phyloP scores from a whole-genome alignment of 2,888 invertebrate species.

The Gandaritis pyraliata region DNA sequence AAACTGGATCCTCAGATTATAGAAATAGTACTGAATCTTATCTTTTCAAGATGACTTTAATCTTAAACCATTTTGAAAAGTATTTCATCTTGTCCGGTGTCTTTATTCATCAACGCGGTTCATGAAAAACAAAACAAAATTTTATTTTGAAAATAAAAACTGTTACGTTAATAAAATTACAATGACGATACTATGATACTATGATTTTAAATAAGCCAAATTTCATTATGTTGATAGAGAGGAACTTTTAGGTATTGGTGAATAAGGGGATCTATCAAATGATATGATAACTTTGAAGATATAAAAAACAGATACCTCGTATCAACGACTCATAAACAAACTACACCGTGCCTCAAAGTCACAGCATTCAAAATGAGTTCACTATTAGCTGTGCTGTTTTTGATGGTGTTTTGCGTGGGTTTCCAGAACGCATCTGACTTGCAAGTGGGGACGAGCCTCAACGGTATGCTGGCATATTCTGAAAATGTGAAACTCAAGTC shows the following conservation, averaged over 20 bases:
- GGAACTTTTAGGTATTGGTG: background rate
- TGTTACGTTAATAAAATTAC: too few species aligned
- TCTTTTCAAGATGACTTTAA: background rate
- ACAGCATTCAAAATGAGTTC: slow-evolving; percentile 20
- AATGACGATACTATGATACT: too few species aligned
- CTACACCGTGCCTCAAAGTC: background rate
- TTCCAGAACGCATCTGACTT: slow-evolving; percentile 48
- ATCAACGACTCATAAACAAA: background rate
- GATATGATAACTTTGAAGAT: background rate
- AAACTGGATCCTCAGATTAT: background rate
- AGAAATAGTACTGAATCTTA: too few species aligned
- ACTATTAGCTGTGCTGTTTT: slow-evolving; percentile 31
- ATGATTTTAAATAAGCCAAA: too few species aligned
- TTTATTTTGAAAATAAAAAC: too few species aligned
- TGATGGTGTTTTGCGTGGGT: slow-evolving; percentile 36
- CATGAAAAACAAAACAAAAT: too few species aligned
- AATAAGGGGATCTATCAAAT: background rate
- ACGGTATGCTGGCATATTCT: slow-evolving; percentile 53
- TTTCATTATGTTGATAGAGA: too few species aligned
- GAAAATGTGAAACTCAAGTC: slow-evolving; percentile 63
- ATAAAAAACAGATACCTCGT: background rate
- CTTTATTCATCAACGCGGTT: background rate
- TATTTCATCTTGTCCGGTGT: too few species aligned
- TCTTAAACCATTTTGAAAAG: background rate
- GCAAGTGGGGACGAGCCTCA: slow-evolving; percentile 58